A percentile compares a stretch with the other conserved stretches of the same genome.
phyloP scores from a whole-genome alignment of 1,140 invertebrate genomes.

The Arion vulgaris region DNA sequence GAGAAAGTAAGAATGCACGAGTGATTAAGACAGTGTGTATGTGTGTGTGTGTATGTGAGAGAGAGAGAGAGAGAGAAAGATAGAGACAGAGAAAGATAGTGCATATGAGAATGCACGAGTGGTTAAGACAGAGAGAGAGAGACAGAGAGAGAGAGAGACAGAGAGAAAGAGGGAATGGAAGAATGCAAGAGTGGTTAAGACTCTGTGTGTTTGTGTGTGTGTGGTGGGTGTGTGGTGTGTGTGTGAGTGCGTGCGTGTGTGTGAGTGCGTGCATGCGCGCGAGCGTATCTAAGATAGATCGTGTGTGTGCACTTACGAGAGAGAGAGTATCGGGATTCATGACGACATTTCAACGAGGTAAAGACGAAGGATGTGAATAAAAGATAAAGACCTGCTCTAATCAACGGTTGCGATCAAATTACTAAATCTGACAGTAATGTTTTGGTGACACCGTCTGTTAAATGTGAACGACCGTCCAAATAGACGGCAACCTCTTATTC shows the following conservation, averaged over 20 bases:
- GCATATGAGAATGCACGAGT: neutral
- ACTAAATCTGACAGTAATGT: neutral
- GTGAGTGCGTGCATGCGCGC: neutral
- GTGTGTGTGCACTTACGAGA: neutral
- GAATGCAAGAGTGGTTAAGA: neutral
- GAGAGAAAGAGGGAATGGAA: constrained; percentile 22
- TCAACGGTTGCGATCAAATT: neutral
- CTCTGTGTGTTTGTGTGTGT: neutral
- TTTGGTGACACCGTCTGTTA: neutral
- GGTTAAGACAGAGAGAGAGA: constrained; percentile 30
- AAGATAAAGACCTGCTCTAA: neutral
- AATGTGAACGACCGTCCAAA: neutral
- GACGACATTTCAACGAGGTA: no score
- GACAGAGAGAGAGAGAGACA: constrained; percentile 24
- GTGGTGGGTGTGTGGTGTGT: neutral
- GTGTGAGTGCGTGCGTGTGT: neutral
- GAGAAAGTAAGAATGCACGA: constrained; percentile 15
- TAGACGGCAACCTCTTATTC: neutral
- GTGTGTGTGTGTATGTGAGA: no score
- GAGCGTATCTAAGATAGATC: neutral
- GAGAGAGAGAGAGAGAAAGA: constrained; percentile 31
- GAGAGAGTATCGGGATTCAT: no score
- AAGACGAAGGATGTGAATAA: neutral
- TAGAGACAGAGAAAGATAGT: constrained; percentile 16
- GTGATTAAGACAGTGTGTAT: constrained; percentile 6